Conservation (phyloP, 2,113 vertebrate species). For the Petaurus breviceps region DNA sequence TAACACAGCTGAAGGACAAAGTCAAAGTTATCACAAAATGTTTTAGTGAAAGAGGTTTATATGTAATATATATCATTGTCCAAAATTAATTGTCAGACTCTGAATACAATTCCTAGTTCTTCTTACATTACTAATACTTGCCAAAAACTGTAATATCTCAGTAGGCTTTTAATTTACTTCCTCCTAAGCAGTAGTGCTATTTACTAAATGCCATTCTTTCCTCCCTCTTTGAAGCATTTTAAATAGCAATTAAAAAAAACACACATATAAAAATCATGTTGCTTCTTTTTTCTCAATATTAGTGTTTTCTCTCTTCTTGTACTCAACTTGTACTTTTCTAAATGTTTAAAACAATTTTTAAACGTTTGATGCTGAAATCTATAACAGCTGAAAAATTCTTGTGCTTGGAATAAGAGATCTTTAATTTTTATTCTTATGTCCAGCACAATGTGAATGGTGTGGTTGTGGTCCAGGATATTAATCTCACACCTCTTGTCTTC, state of each 20-base stretch:
- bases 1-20: background rate
- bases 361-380: background rate
- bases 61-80: background rate
- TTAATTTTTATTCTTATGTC: constrained; percentile 49
- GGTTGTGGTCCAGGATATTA: background rate
- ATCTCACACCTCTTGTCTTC: constrained; percentile 10
- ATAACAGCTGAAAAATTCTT: background rate
- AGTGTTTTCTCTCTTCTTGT: background rate
- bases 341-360: background rate
- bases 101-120: background rate
- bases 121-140: background rate
- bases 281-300: background rate
- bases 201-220: background rate
- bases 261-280: background rate
- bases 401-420: constrained; percentile 52
- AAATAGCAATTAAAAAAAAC: constrained; percentile 12
- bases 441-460: constrained; percentile 13
- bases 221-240: constrained; percentile 20
- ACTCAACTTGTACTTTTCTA: background rate
- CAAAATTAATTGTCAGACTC: background rate
- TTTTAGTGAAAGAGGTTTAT: background rate
- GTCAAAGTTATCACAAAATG: background rate
- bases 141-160: background rate
- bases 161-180: background rate
- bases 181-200: background rate